Base-by-base conservation (phyloP, 2,888 invertebrate genomes). In the Platynereis dumerilii region DNA sequence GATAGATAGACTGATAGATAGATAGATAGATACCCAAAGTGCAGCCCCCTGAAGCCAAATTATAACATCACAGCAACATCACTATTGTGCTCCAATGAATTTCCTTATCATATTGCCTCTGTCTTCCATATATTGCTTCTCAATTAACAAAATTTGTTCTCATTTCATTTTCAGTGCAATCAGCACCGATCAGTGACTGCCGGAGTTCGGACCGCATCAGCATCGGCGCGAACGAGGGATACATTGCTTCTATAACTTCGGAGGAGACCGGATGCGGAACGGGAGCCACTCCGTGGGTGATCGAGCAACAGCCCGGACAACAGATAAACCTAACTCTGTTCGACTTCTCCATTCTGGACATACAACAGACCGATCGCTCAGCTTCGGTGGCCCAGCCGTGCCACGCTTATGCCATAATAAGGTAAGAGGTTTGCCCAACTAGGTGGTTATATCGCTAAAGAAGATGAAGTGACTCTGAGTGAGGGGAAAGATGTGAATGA, bases 351-450 rank as follows among this genome's bases (percentile, higher is more conserved):
- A 29, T 61, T 39, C 24, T 61, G 24, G 61, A 61, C 54, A 52
- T 52, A n/a, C 29, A 53, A 20, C 34, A 61, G 54, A 61, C 39
- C 12, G 61, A 61, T 22, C 39, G 39, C 34, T 48, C 54, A 24
- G 39, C 39, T 20, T 28, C 57, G 29, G 5, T 58, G 45, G 17
- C 44, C 45, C 61, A 53, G 54, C 52, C 52, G 17, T 61, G 61
- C 61, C 61, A 61, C 17, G 61, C 61, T 5, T 61, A 61, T 27
- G 61, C 61, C 54, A 61, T 61, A 29, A 61, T 61, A 20, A 52
- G 61, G 29, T 48, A n/a, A n/a, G 48, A 12, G 12, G 12, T 42
- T 17, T 12, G 17, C 17, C 48, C 48, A 12, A 20, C 48, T 3
- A 48, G 34, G 12, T 34, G 12, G n/a, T n/a, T n/a, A n/a, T n/a